These are phyloP conservation scores for Hippopotamyrus pictus DNA, from an alignment of 2,797 vertebrate species.

Conservation along the genomic window DNA sequence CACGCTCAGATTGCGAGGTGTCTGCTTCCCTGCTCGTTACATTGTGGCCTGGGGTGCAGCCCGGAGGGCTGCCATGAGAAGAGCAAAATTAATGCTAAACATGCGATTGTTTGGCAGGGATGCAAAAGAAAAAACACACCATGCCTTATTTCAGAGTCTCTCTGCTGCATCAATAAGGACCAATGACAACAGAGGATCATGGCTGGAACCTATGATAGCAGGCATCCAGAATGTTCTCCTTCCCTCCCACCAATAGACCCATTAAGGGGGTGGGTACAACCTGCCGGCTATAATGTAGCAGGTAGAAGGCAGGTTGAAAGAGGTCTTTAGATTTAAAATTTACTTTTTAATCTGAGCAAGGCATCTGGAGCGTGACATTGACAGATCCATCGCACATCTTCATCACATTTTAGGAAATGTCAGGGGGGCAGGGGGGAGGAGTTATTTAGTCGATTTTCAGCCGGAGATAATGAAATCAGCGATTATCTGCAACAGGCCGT, in stretches of 20 bases:
- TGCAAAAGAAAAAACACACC: neutral
- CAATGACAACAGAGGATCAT: neutral
- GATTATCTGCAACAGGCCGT: neutral
- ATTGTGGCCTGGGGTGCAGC: neutral
- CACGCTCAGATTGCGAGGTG: neutral
- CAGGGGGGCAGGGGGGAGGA: neutral
- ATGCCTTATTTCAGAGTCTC: neutral
- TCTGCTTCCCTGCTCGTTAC: neutral
- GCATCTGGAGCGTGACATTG: neutral
- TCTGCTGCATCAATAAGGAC: neutral
- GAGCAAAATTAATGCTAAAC: slow-evolving; percentile 10
- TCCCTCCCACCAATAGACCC: neutral
- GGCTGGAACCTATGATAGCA: neutral
- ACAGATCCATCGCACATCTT: neutral
- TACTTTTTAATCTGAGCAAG: neutral
- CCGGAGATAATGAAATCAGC: neutral
- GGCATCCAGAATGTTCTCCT: neutral
- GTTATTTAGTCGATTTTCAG: slow-evolving; percentile 3
- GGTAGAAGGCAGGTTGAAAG: neutral
- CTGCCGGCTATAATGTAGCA: neutral
- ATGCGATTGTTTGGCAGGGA: neutral
- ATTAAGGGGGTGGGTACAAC: neutral
- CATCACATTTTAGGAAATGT: neutral
- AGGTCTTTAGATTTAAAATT: neutral
- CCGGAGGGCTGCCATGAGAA: neutral